Evolutionary conservation across 2,888 invertebrate genomes (phyloP).

Genomic region (Acronicta aceris): DNA sequence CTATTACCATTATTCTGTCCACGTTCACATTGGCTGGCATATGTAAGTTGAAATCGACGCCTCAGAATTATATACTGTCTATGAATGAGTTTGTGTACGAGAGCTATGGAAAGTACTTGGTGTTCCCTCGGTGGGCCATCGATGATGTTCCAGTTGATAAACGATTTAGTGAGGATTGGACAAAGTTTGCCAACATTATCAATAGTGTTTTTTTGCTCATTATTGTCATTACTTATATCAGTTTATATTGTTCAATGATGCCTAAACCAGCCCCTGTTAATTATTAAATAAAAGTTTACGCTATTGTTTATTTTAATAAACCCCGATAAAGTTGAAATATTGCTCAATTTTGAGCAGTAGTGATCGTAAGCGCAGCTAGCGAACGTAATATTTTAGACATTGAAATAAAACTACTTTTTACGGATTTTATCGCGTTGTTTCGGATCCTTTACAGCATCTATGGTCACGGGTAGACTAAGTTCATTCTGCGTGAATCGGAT

Average conservation of each 20-base stretch:
- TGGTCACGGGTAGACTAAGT: too few species aligned
- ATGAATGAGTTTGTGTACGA: constrained; percentile 56
- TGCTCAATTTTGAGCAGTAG: too few species aligned
- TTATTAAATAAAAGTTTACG: constrained; percentile 22
- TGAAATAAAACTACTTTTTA: too few species aligned
- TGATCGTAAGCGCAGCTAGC: too few species aligned
- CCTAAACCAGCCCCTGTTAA: constrained; percentile 56
- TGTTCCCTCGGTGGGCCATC: constrained; percentile 59
- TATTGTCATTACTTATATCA: constrained; percentile 55
- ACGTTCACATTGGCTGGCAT: constrained; percentile 59
- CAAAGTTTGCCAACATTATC: constrained; percentile 59
- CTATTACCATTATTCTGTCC: constrained; percentile 49
- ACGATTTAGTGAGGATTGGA: constrained; percentile 55
- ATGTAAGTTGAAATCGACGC: constrained; percentile 35
- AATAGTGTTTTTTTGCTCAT: constrained; percentile 55
- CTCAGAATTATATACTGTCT: constrained; percentile 54
- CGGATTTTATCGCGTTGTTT: too few species aligned
- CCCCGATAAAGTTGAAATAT: too few species aligned
- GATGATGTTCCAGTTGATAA: constrained; percentile 18
- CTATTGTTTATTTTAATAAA: not conserved
- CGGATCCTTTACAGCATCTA: too few species aligned
- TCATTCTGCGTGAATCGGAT: too few species aligned
- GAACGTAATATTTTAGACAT: too few species aligned
- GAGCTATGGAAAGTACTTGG: constrained; percentile 46
- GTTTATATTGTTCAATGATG: constrained; percentile 56